Percentiles rank a stretch among this genome's conserved stretches.
These are phyloP conservation scores for Cerastis leucographa DNA, from an alignment of 2,888 invertebrate genomes.

Conservation along the genomic window DNA sequence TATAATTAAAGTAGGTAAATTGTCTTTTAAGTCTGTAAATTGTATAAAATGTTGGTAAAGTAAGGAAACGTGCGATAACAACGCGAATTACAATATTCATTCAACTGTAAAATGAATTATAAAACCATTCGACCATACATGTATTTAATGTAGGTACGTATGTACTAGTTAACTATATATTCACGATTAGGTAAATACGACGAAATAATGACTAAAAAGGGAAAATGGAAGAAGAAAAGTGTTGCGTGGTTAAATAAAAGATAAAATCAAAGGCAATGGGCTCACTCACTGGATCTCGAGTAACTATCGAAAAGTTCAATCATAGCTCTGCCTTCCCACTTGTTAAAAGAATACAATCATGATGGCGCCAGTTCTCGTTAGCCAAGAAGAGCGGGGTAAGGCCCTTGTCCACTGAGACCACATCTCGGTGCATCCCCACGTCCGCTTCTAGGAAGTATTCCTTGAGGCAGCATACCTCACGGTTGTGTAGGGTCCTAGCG, in stretches of 20 bases:
- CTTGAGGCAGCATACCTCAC: no score
- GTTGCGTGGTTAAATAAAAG: no score
- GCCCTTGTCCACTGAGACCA: no score
- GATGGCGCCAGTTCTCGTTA: no score
- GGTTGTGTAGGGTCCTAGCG: no score
- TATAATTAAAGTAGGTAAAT: not conserved
- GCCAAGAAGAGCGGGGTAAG: no score
- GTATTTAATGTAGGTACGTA: not conserved
- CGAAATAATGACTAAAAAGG: not conserved
- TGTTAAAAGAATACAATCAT: not conserved
- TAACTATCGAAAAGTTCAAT: not conserved
- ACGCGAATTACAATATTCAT: not conserved
- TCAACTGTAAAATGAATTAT: not conserved
- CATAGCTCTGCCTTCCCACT: not conserved
- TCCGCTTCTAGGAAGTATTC: no score
- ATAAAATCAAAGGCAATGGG: not conserved
- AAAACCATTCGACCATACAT: not conserved
- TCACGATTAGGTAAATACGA: not conserved
- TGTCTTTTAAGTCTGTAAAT: conserved; percentile 5
- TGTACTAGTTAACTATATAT: not conserved
- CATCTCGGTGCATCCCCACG: no score
- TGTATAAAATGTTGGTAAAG: not conserved
- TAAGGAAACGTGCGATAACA: not conserved
- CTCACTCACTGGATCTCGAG: not conserved
- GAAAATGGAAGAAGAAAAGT: not conserved